phyloP scores from a whole-genome alignment of 2,113 vertebrate species.

The Lasiurus cinereus region DNA sequence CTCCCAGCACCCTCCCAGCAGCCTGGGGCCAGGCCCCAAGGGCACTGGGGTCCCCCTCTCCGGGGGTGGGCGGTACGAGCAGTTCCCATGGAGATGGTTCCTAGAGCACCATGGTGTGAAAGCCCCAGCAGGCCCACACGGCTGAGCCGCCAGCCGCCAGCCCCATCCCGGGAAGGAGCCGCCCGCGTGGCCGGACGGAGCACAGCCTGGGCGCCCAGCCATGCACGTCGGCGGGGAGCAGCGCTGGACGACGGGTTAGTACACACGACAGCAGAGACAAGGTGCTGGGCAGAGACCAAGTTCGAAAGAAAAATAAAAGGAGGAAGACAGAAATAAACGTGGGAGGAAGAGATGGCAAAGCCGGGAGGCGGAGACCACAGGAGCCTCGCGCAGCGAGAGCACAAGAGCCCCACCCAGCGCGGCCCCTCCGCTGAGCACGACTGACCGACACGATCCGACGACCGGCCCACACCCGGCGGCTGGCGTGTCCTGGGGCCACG shows the following conservation, averaged over 20 bases:
- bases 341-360: neutral
- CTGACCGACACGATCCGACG: neutral
- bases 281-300: constrained; percentile 48
- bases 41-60: neutral
- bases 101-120: neutral
- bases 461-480: neutral
- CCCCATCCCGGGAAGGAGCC: neutral
- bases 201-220: constrained; percentile 48
- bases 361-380: constrained; percentile 23
- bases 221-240: constrained; percentile 57
- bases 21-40: neutral
- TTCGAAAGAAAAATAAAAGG: constrained; percentile 48
- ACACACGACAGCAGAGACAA: constrained; percentile 48
- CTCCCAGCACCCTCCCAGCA: neutral
- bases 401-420: constrained; percentile 58
- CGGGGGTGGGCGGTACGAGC: neutral
- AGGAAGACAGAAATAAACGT: neutral
- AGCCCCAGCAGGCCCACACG: neutral
- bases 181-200: neutral
- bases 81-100: neutral
- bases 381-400: constrained; percentile 50
- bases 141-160: neutral
- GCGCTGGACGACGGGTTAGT: constrained; percentile 14
- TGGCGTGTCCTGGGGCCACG: neutral
- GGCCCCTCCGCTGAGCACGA: constrained; percentile 59